Evolutionary conservation across 2,113 vertebrate species (phyloP), one percentile per base, ranked within the genome.

Genomic region (Eolophus roseicapilla): DNA sequence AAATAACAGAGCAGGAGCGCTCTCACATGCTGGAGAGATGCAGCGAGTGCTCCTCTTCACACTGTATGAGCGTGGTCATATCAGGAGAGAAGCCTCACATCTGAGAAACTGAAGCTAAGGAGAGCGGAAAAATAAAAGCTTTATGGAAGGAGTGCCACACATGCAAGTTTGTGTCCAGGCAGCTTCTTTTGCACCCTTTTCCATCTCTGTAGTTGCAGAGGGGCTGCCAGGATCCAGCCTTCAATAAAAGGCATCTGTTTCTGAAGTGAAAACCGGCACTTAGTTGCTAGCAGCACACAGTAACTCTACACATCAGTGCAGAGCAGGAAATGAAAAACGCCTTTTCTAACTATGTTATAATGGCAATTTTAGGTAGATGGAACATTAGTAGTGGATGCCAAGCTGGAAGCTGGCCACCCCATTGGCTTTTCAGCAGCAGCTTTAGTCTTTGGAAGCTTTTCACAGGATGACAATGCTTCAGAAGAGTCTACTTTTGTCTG

Each of bases 291-390:
- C 80, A 76, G 85, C 70, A 60, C 77, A 81, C 68, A 88, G 82
- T 86, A 88, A 81, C 80, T 78, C 92, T 39, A 86, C 82, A 93
- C 90, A 93, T 81, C 79, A 88, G 55, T 57, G 46, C 29, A 59
- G 79, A 53, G 80, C 88, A 91, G 95, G 86, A 96, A 96, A 96
- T 90, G 52, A 95, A 96, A 96, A 96, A 90, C 0, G 55, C 85
- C 86, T 86, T 96, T 94, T 93, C 85, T 93, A 92, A 86, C 92
- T 71, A 81, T 46, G 95, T 86, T 95, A 92, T 95, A 93, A 96
- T 92, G 86, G 82, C 95, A 92, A 8, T 92, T 94, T 94, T 92
- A 94, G 92, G 92, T 95, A 93, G 90, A 95, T 93, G 90, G 90
- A 94, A 96, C 85, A 81, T 82, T 82, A 92, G 86, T 52, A 44